Base-by-base conservation (phyloP, 1,140 invertebrate species). In the Drosophila takahashii region DNA sequence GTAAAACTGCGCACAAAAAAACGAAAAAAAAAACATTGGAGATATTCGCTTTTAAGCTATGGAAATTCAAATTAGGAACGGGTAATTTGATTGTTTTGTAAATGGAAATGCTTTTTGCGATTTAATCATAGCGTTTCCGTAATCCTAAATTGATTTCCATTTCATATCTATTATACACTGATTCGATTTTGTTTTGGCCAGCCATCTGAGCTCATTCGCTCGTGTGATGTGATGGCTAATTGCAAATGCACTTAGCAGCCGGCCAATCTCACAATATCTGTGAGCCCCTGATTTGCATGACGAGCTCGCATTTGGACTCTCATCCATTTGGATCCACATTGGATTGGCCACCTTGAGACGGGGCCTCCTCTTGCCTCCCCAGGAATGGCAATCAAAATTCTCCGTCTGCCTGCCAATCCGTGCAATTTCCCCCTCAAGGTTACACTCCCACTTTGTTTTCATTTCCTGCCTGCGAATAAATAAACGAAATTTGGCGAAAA, bases 331-430 rank as follows among this genome's bases (percentile, higher is more conserved):
- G 32, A 4, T 22, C 3, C 16, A 2, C 6, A 27, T n/a, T 57
- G 27, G 13, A 27, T 15, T 58, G 27, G 18, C 15, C 41, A 45
- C 51, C 15, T 54, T 53, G 32, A 53, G 15, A n/a, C 7, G 16
- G 51, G 18, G 52, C 3, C 5, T 15, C 45, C 26, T 3, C 26
- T 3, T n/a, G n/a, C 22, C 22, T 22, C 22, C 22, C 34, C 26
- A 15, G 65, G 27, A 70, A 70, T 72, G 54, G 66, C 69, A 72
- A 72, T 72, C 69, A 72, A 72, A 59, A 59, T 72, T 72, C 58
- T 72, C 36, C 44, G 27, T 22, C 37, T 45, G 45, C 53, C 50
- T 45, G 67, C 64, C 67, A 70, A 70, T 70, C 59, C 59, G 10
- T n/a, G 34, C 42, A 48, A 41, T 29, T 29, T 11, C 16, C 36